Percentiles rank a stretch among this genome's conserved stretches.
These are phyloP conservation scores for Macrophya alboannulata DNA, from an alignment of 2,888 invertebrate species.

Conservation along the genomic window DNA sequence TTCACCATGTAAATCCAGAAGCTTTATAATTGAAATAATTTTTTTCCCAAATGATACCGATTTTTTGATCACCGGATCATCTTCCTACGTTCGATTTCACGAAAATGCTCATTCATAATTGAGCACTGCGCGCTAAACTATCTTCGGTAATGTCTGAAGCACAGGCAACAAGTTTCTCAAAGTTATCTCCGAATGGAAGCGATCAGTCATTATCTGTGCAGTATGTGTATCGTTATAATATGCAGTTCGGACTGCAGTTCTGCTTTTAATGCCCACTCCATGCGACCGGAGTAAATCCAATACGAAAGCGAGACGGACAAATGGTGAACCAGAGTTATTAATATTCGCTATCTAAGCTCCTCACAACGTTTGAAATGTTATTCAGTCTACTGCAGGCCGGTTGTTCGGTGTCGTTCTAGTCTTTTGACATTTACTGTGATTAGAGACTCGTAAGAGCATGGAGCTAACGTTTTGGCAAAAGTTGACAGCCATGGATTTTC, in stretches of 20 bases:
- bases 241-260: slow-evolving; percentile 5
- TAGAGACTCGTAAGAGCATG: slow-evolving; percentile 40
- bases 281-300: slow-evolving; percentile 32
- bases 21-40: too few species aligned
- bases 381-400: slow-evolving; percentile 33
- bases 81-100: neutral
- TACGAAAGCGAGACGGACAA: slow-evolving; percentile 23
- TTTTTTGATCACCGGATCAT: neutral
- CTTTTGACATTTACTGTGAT: neutral
- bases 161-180: neutral
- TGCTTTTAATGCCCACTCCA: slow-evolving; percentile 28
- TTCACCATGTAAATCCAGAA: too few species aligned
- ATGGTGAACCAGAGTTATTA: slow-evolving; percentile 41
- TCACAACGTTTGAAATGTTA: slow-evolving; percentile 26
- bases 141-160: neutral
- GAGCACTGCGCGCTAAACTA: neutral
- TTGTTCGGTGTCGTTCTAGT: slow-evolving; percentile 24
- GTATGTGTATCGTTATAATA: neutral
- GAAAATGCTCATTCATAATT: neutral
- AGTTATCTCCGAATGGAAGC: neutral
- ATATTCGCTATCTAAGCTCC: slow-evolving; percentile 52
- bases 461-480: slow-evolving; percentile 70
- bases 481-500: slow-evolving; percentile 67
- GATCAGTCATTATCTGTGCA: neutral
- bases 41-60: too few species aligned